Conservation (phyloP, 1,140 invertebrate species). For the Hylaeus volcanicus region DNA sequence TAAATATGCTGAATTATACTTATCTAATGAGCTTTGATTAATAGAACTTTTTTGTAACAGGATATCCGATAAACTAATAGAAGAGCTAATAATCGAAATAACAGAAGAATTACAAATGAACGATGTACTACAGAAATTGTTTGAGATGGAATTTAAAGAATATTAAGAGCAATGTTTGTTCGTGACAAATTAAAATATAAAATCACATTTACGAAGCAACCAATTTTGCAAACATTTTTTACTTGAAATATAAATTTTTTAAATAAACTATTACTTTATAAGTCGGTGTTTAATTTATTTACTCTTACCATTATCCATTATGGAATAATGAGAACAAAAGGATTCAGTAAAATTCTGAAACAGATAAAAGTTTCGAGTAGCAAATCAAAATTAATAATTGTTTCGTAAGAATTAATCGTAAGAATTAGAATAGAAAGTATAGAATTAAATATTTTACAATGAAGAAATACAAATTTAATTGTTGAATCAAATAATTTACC, state of each 20-base stretch:
- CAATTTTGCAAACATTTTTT: slow-evolving; percentile 53
- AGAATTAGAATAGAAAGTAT: too few species aligned
- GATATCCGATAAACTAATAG: slow-evolving; percentile 77
- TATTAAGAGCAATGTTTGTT: slow-evolving; percentile 44
- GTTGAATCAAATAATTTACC: too few species aligned
- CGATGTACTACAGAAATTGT: slow-evolving; percentile 74
- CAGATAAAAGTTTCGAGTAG: too few species aligned
- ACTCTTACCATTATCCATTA: neutral
- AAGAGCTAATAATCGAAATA: slow-evolving; percentile 74
- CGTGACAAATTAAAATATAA: neutral
- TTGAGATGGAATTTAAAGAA: slow-evolving; percentile 77
- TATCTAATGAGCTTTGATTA: neutral
- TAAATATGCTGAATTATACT: slow-evolving; percentile 52
- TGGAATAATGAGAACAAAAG: too few species aligned
- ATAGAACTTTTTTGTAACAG: slow-evolving; percentile 54
- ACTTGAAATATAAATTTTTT: slow-evolving; percentile 47
- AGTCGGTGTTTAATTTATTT: slow-evolving; percentile 10
- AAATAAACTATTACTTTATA: slow-evolving; percentile 59
- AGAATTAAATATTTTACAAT: too few species aligned
- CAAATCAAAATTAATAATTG: too few species aligned
- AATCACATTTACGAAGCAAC: slow-evolving; percentile 11
- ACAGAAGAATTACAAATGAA: slow-evolving; percentile 76
- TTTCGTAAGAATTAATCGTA: too few species aligned
- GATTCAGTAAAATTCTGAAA: too few species aligned
- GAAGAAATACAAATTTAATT: too few species aligned